Percentiles rank a stretch among this genome's conserved stretches.
Conservation (phyloP, 1,140 invertebrate species). For the Drosophila setifemur region DNA sequence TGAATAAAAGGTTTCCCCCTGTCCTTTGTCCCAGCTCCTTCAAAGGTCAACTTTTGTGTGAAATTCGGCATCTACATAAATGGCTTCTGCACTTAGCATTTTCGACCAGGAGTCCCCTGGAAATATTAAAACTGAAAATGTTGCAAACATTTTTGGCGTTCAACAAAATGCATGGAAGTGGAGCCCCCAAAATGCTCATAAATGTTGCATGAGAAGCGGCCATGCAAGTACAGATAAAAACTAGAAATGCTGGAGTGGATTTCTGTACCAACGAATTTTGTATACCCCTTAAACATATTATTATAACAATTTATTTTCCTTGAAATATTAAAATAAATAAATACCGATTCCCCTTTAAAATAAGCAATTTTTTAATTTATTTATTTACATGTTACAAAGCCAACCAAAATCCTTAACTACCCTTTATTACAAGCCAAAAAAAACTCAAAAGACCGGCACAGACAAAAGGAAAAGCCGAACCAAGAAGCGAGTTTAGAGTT, state of each 20-base stretch:
- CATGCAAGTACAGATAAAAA: conserved; percentile 23
- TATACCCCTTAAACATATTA: not conserved
- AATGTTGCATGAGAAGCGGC: conserved; percentile 37
- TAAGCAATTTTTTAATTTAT: not conserved
- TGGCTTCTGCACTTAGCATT: conserved; percentile 27
- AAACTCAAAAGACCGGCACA: not conserved
- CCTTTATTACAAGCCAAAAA: not conserved
- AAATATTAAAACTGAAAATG: conserved; percentile 11
- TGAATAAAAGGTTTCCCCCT: not conserved
- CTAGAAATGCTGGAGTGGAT: not conserved
- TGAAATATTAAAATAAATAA: not conserved
- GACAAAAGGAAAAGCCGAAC: conserved; percentile 4
- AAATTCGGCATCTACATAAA: conserved; percentile 24
- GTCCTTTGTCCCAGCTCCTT: not conserved
- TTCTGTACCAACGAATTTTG: not conserved
- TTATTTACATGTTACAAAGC: too few relatives aligned
- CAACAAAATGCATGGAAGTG: conserved; percentile 18
- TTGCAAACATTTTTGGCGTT: conserved; percentile 8
- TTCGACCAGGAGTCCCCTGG: not conserved
- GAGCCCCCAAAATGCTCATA: conserved; percentile 20
- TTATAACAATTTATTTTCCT: not conserved
- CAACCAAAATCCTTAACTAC: not conserved
- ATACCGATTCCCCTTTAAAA: too few relatives aligned
- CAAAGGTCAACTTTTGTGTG: conserved; percentile 11
- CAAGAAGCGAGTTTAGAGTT: not conserved